Conservation (phyloP, 2,113 vertebrate genomes). For the Ailuropoda melanoleuca region DNA sequence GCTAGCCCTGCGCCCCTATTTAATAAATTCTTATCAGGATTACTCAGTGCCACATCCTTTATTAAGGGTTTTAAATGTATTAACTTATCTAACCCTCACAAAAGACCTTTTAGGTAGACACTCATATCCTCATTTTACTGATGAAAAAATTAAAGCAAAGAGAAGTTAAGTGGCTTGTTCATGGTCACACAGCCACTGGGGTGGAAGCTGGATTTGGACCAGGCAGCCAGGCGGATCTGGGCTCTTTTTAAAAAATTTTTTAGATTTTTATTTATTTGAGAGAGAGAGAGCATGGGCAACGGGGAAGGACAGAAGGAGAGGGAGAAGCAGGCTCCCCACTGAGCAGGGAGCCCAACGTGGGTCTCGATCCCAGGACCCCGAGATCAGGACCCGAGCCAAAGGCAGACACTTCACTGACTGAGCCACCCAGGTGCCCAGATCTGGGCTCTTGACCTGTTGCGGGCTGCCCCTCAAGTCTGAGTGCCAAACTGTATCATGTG, state of each 20-base stretch:
- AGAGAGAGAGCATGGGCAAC: too few species aligned
- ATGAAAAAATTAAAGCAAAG: background rate
- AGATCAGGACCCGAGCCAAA: too few species aligned
- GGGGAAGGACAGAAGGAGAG: too few species aligned
- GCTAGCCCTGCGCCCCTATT: too few species aligned
- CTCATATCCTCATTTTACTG: background rate
- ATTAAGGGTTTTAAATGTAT: rapidly evolving
- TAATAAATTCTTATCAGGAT: rapidly evolving
- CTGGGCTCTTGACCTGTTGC: rapidly evolving
- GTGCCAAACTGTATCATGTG: rapidly evolving
- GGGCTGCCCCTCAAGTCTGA: too few species aligned
- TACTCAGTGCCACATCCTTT: rapidly evolving
- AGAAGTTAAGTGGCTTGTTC: too few species aligned
- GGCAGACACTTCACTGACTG: too few species aligned
- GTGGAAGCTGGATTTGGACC: rapidly evolving
- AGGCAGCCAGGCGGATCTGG: rapidly evolving
- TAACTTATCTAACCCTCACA: background rate
- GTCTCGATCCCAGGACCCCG: too few species aligned
- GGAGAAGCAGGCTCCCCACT: too few species aligned
- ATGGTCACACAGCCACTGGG: rapidly evolving
- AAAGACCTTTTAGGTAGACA: rapidly evolving
- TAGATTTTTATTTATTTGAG: too few species aligned
- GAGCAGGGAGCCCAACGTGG: too few species aligned
- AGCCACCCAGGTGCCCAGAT: too few species aligned
- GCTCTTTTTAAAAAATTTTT: background rate